phyloP scores from a whole-genome alignment of 2,797 vertebrate species.

The Serranus cabrilla region DNA sequence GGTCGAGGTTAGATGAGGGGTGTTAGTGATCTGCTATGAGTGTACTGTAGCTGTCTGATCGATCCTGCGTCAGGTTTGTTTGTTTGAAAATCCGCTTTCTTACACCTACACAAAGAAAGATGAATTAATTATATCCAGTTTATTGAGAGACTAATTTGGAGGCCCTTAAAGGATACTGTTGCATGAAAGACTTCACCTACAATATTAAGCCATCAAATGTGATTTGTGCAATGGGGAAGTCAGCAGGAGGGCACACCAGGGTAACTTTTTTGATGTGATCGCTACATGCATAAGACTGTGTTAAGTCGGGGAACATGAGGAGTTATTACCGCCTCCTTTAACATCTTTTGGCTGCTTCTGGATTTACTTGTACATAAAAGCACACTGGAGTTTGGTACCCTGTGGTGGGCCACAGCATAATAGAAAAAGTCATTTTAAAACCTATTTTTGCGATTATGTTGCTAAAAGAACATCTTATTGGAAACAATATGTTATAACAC shows the following conservation, averaged over 20 bases:
- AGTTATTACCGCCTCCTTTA: conserved; percentile 27
- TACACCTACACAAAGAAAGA: neutral
- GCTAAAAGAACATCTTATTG: neutral
- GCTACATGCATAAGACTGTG: conserved; percentile 9
- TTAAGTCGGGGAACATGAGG: conserved; percentile 11
- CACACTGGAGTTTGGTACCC: neutral
- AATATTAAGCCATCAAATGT: conserved; percentile 25
- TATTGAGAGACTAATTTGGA: neutral
- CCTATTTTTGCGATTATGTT: neutral
- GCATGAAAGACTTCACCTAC: neutral
- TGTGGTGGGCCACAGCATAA: conserved; percentile 1
- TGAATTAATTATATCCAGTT: neutral
- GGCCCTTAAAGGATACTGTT: conserved; percentile 2
- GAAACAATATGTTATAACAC: neutral
- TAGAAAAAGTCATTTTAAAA: conserved; percentile 1
- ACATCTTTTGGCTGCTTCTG: conserved; percentile 6
- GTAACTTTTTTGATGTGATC: conserved; percentile 28
- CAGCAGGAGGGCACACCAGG: conserved; percentile 5
- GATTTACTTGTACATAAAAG: conserved; percentile 15
- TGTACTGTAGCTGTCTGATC: neutral
- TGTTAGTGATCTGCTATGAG: conserved; percentile 43
- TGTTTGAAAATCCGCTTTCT: neutral
- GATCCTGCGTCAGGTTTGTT: conserved; percentile 20
- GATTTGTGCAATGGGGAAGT: conserved; percentile 26
- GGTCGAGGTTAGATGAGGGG: conserved; percentile 49